These are phyloP conservation scores for Nemotelus pantherinus DNA, from an alignment of 2,888 invertebrate species.

Conservation along the genomic window DNA sequence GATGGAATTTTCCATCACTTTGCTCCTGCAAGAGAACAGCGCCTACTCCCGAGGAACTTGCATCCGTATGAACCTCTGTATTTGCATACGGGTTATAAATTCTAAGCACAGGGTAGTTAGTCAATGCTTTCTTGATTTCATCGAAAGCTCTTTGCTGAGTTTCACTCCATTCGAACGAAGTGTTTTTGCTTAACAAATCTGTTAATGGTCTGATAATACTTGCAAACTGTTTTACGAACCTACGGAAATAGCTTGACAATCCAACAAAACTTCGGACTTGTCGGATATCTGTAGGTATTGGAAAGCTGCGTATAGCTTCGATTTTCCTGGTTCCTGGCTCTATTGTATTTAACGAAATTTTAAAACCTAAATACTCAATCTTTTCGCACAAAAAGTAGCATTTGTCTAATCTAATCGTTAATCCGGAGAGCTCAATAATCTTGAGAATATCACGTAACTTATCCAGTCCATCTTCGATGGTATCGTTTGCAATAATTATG, in stretches of 20 bases:
- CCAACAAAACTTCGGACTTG: constrained; percentile 24
- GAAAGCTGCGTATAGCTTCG: constrained; percentile 4
- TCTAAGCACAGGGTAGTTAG: constrained; percentile 27
- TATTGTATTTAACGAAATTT: constrained; percentile 8
- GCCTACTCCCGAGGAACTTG: constrained; percentile 26
- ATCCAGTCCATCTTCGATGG: constrained; percentile 47
- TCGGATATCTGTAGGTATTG: background rate
- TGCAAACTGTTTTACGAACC: constrained; percentile 23
- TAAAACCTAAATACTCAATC: constrained; percentile 1
- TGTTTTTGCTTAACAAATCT: constrained; percentile 25
- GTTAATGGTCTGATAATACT: constrained; percentile 17
- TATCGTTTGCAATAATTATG: background rate
- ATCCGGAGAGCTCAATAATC: background rate
- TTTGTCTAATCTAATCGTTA: background rate
- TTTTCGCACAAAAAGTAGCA: background rate
- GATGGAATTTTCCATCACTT: constrained; percentile 9
- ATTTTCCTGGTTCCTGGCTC: background rate
- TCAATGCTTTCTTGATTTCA: constrained; percentile 3
- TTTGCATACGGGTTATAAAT: constrained; percentile 36
- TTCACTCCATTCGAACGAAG: background rate
- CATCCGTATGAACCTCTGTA: constrained; percentile 41
- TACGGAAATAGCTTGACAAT: constrained; percentile 20
- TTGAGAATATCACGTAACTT: background rate
- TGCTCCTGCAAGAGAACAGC: constrained; percentile 26
- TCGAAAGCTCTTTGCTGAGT: constrained; percentile 21